Percentiles rank a stretch among this genome's conserved stretches.
Conservation (phyloP, 37 sponge, comb jelly and placozoan species). For the Aplysina aerophoba region DNA sequence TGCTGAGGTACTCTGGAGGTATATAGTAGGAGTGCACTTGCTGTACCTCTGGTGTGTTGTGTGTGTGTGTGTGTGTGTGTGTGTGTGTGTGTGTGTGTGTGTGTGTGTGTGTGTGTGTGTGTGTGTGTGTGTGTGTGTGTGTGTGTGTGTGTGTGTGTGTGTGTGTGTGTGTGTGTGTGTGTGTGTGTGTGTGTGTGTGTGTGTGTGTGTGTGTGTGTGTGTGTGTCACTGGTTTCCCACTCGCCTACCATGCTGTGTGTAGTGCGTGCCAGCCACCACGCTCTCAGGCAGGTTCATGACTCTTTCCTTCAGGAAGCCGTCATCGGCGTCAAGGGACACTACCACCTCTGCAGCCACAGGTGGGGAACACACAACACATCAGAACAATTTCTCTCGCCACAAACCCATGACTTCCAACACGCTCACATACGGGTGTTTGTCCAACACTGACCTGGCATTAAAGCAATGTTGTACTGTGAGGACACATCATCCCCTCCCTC, state of each 20-base stretch:
- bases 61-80: background rate
- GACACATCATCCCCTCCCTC: slow-evolving; percentile 45
- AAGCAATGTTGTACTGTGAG: slow-evolving; percentile 56
- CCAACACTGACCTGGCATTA: slow-evolving; percentile 81
- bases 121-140: background rate
- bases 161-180: background rate
- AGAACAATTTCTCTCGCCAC: too few relatives aligned
- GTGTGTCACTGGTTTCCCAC: background rate
- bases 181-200: background rate
- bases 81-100: background rate
- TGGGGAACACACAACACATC: background rate
- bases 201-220: background rate
- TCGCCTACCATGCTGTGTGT: slow-evolving; percentile 83
- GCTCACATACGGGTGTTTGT: too few relatives aligned
- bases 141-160: background rate
- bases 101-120: background rate
- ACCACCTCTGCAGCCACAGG: slow-evolving; percentile 62
- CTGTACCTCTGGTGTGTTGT: background rate
- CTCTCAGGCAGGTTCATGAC: slow-evolving; percentile 93
- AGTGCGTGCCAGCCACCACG: slow-evolving; percentile 84
- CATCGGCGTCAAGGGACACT: slow-evolving; percentile 83
- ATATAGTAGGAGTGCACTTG: background rate
- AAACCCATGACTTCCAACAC: too few relatives aligned
- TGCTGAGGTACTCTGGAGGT: slow-evolving; percentile 49
- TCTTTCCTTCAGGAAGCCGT: slow-evolving; percentile 82